Evolutionary conservation across 53 echinoderm and acorn worm species (phyloP), one percentile per base, ranked within the genome.

Genomic region (Paracentrotus lividus): DNA sequence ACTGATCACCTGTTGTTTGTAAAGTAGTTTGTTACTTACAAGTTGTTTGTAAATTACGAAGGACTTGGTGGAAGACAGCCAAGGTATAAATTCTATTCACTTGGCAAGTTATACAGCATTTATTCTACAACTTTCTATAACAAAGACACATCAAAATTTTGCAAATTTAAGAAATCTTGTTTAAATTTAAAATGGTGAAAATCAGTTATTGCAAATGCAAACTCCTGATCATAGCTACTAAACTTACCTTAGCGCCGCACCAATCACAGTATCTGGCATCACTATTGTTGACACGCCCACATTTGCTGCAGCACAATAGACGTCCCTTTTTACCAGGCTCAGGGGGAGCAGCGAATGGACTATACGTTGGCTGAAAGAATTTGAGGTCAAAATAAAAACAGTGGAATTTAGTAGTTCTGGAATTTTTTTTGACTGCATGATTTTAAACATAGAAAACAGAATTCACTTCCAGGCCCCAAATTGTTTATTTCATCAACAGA

Each of bases 231-330:
- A 16, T 29, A 72, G 10, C 31, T 16, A 20, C n/a, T 56, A 13
- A 34, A 52, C 86, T 21, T 60, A 98, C 99, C 99, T 98, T 98
- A 34, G 99, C 97, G 12, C 99, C 99, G 88, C 99, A 98, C 99
- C 99, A 98, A 67, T 98, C 99, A 96, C 99, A 98, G 92, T 94
- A 98, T 29, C 99, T 93, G 26, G 99, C 99, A 93, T 98, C 99
- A 87, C 96, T 96, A 85, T 95, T 98, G 91, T 98, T 98, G 24
- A 98, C 99, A 58, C 99, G 96, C 52, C 99, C 99, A 97, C 99
- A 98, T 93, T 98, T 98, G 88, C 95, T 98, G 93, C 99, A 98
- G 90, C 99, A 98, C 66, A 98, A 90, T 7, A 98, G 94, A 29
- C 97, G 95, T 4, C 97, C 99, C 67, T 94, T 96, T 85, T 95